phyloP scores from a whole-genome alignment of 2,888 invertebrate genomes.

The Tachina fera region DNA sequence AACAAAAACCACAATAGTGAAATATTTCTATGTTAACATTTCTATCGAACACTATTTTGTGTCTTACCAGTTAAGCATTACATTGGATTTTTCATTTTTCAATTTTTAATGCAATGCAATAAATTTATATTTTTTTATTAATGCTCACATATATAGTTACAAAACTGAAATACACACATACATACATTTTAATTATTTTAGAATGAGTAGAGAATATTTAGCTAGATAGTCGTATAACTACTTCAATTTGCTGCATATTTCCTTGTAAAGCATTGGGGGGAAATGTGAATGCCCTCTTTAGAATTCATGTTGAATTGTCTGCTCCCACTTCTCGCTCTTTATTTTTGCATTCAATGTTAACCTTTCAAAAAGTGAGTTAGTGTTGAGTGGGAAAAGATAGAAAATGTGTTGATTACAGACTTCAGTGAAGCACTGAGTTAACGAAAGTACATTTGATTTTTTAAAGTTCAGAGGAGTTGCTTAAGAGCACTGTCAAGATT shows the following conservation, averaged over 20 bases:
- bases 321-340: background rate
- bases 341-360: background rate
- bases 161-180: background rate
- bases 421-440: constrained; percentile 19
- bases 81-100: too few species aligned
- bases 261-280: constrained; percentile 37
- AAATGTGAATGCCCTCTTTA: constrained; percentile 9
- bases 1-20: constrained; percentile 3
- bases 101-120: background rate
- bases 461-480: constrained; percentile 5
- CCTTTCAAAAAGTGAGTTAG: constrained; percentile 31
- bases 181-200: background rate
- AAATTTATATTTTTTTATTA: constrained; percentile 25
- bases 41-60: constrained; percentile 13
- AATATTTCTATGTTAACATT: constrained; percentile 32
- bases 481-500: constrained; percentile 42
- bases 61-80: constrained; percentile 7
- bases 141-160: background rate
- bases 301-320: constrained; percentile 44
- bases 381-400: background rate
- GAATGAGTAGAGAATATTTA: background rate
- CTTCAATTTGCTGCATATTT: constrained; percentile 61
- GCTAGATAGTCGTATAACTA: constrained; percentile 8
- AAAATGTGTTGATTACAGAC: constrained; percentile 8
- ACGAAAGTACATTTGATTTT: constrained; percentile 35